phyloP scores from a whole-genome alignment of 2,113 vertebrate genomes.

The Rana temporaria region DNA sequence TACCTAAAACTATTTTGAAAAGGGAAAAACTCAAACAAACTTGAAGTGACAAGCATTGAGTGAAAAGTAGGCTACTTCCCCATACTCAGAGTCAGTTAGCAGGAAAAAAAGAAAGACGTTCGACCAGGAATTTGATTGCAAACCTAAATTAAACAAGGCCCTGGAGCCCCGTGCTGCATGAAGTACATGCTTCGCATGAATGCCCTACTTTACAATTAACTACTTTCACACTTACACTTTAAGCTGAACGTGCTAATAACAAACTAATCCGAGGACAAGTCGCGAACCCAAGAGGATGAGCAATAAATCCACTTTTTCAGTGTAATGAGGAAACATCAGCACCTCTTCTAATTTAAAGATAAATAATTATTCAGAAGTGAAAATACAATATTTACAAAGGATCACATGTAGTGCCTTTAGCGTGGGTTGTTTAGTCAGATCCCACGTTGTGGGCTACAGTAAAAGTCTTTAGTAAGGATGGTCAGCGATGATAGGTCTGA shows the following conservation, averaged over 20 bases:
- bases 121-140: constrained; percentile 30
- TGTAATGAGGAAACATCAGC: neutral
- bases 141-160: constrained; percentile 43
- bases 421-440: too few species aligned
- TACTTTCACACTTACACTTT: constrained; percentile 39
- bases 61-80: constrained; percentile 11
- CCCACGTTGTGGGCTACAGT: too few species aligned
- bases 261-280: constrained; percentile 3
- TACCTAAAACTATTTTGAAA: too few species aligned
- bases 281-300: neutral
- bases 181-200: neutral
- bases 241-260: constrained; percentile 22
- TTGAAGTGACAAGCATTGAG: neutral
- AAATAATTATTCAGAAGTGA: neutral
- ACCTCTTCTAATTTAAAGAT: neutral
- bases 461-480: too few species aligned
- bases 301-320: neutral
- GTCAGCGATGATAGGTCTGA: too few species aligned
- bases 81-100: neutral
- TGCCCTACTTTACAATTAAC: constrained; percentile 47
- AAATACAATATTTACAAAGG: too few species aligned
- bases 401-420: too few species aligned
- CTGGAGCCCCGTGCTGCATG: constrained; percentile 2
- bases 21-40: neutral
- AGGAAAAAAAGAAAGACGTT: constrained; percentile 8